A percentile compares a stretch with the other conserved stretches of the same genome.
Conservation (phyloP, 2,888 invertebrate genomes). For the Lordiphosa andalusiaca region DNA sequence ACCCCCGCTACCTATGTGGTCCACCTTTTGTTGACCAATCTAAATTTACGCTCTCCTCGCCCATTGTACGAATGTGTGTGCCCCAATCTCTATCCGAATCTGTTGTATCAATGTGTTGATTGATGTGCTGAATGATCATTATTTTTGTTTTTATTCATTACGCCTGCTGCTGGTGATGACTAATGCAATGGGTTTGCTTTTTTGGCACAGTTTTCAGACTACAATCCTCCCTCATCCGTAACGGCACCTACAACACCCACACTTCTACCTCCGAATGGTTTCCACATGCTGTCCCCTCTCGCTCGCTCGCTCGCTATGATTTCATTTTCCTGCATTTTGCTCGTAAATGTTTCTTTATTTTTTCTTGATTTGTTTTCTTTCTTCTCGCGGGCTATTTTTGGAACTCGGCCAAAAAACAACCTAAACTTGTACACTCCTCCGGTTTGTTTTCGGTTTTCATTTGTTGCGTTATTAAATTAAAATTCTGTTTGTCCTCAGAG, state of each 20-base stretch:
- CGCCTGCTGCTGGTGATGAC: slow-evolving; percentile 14
- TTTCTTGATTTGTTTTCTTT: slow-evolving; percentile 25
- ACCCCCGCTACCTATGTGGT: background rate
- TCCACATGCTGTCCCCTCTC: background rate
- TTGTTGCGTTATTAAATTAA: slow-evolving; percentile 57
- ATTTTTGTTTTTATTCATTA: slow-evolving; percentile 54
- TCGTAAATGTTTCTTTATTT: slow-evolving; percentile 54
- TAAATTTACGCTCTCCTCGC: slow-evolving; percentile 8
- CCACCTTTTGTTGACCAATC: background rate
- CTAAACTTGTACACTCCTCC: slow-evolving; percentile 14
- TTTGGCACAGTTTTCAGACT: slow-evolving; percentile 65
- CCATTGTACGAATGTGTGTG: slow-evolving; percentile 12
- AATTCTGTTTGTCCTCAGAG: slow-evolving; percentile 45
- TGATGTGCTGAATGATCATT: slow-evolving; percentile 71
- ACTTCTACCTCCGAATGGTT: slow-evolving; percentile 13
- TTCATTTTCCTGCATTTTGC: slow-evolving; percentile 52
- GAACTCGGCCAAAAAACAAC: slow-evolving; percentile 36
- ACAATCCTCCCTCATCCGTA: slow-evolving; percentile 56
- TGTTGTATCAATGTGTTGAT: slow-evolving; percentile 57
- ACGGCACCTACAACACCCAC: slow-evolving; percentile 44
- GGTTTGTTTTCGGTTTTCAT: slow-evolving; percentile 38
- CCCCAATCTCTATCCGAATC: slow-evolving; percentile 1
- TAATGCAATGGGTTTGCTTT: slow-evolving; percentile 48
- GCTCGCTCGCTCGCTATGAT: slow-evolving; percentile 43
- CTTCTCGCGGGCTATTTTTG: slow-evolving; percentile 53